phyloP scores from a whole-genome alignment of 2,888 invertebrate genomes.

The Halictus ligatus region DNA sequence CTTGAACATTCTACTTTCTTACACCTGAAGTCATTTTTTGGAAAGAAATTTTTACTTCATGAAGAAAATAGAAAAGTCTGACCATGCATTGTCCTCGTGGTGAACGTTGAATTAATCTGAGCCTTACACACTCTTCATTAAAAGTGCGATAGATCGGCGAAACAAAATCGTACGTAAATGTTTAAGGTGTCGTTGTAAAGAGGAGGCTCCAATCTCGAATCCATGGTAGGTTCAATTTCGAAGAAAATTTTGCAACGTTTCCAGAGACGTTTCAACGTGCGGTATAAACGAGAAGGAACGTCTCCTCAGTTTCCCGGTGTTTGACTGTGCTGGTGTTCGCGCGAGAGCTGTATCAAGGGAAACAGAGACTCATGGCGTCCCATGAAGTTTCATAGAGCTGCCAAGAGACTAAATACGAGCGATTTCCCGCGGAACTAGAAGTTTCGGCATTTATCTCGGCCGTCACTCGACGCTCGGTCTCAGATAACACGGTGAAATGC shows the following conservation, averaged over 20 bases:
- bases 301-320: background rate
- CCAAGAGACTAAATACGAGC: slow-evolving; percentile 3
- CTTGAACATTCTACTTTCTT: no score
- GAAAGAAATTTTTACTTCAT: no score
- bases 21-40: no score
- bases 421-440: background rate
- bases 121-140: background rate
- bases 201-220: background rate
- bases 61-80: background rate
- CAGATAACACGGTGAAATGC: background rate
- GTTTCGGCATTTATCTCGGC: slow-evolving; percentile 13
- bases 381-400: background rate
- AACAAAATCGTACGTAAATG: background rate
- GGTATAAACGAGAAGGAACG: background rate
- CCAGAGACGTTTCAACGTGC: background rate
- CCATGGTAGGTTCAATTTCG: background rate
- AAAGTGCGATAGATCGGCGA: background rate
- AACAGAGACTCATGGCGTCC: background rate
- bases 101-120: background rate
- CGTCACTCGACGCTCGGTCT: background rate
- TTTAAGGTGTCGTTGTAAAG: background rate
- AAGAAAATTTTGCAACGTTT: background rate
- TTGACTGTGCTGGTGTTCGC: background rate
- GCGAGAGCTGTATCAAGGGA: background rate
- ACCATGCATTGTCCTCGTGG: background rate